Evolutionary conservation across 2,113 vertebrate species (phyloP).

Genomic region (Tragelaphus imberbis): DNA sequence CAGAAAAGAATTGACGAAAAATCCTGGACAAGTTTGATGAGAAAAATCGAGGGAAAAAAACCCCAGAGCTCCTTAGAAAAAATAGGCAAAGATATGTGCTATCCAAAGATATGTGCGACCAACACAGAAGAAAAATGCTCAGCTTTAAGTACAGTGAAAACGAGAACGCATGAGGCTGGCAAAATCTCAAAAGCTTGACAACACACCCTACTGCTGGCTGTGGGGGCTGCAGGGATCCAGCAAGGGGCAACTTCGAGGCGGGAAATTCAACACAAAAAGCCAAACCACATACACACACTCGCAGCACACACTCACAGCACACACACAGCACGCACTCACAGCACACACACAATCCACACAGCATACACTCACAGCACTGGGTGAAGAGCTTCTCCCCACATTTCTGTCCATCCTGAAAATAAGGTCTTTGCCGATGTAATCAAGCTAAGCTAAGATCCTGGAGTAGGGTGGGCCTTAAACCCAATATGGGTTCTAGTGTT

Average conservation of each 20-base stretch:
- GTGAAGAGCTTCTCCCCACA: not conserved
- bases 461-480: not conserved
- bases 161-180: rapidly evolving
- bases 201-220: rapidly evolving
- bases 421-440: not conserved
- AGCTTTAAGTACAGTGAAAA: not conserved
- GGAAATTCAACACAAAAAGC: rapidly evolving
- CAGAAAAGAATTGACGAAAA: not conserved
- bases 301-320: not conserved
- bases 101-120: not conserved
- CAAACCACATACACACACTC: rapidly evolving
- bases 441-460: not conserved
- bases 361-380: not conserved
- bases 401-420: not conserved
- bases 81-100: not conserved
- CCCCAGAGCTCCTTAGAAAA: not conserved
- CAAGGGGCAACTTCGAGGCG: rapidly evolving
- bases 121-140: not conserved
- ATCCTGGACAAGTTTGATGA: rapidly evolving
- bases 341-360: rapidly evolving
- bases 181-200: not conserved
- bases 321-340: no score
- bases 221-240: rapidly evolving
- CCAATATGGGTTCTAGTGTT: not conserved
- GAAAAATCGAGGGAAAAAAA: not conserved